phyloP scores from a whole-genome alignment of 2,113 vertebrate genomes.

The Oreochromis tanganicae region DNA sequence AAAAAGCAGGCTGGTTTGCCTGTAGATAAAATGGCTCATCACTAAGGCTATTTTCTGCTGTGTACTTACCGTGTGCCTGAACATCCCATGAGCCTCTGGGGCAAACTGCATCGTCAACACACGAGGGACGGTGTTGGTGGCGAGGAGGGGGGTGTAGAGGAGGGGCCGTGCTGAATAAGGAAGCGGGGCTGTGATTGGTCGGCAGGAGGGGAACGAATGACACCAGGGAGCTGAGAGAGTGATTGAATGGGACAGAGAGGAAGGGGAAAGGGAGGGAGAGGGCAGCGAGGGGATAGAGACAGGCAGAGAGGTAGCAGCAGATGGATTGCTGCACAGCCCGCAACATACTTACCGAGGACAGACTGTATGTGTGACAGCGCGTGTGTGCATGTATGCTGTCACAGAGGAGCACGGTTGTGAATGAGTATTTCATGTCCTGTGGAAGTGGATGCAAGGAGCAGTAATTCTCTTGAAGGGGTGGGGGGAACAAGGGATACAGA shows the following conservation, averaged over 20 bases:
- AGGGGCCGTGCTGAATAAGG: conserved; percentile 45
- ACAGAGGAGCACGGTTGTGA: not conserved
- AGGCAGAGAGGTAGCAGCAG: conserved; percentile 31
- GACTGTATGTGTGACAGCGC: not conserved
- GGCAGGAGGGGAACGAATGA: not conserved
- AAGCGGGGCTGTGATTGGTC: conserved; percentile 56
- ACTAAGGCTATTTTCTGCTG: conserved; percentile 3
- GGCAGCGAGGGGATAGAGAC: not conserved
- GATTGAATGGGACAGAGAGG: conserved; percentile 44
- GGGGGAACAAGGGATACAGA: not conserved
- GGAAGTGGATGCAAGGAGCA: conserved; percentile 2
- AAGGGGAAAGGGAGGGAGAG: not conserved
- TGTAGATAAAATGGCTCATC: not conserved
- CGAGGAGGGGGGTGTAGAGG: not conserved
- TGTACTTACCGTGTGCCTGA: not conserved
- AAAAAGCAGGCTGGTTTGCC: not conserved
- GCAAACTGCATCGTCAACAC: conserved; percentile 28
- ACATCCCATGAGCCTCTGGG: conserved; percentile 53
- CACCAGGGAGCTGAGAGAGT: conserved; percentile 1
- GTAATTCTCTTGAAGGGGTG: conserved; percentile 11
- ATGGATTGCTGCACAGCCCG: conserved; percentile 41
- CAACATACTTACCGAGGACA: conserved; percentile 19
- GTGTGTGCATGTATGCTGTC: not conserved
- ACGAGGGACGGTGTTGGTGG: not conserved
- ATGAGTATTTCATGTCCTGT: not conserved